Percentiles rank a stretch among this genome's conserved stretches.
Conservation (phyloP, 2,888 invertebrate species). For the Idaea biselata region DNA sequence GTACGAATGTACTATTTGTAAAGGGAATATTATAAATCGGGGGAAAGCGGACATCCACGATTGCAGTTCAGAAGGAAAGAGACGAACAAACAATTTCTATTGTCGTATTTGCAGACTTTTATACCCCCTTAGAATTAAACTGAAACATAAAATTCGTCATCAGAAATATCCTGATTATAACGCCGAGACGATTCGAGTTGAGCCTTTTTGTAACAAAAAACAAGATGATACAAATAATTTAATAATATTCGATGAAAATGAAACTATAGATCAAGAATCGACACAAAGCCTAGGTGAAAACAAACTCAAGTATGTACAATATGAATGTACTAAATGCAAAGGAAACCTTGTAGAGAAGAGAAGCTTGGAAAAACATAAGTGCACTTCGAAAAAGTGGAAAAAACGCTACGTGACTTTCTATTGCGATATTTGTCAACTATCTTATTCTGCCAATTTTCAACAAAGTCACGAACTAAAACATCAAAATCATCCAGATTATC, state of each 20-base stretch:
- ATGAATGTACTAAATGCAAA: background rate
- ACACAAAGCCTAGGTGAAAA: background rate
- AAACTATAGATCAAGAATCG: background rate
- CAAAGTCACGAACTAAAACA: background rate
- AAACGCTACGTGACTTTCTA: background rate
- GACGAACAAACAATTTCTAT: background rate
- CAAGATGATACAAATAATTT: background rate
- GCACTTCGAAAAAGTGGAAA: background rate
- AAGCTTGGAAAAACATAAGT: background rate
- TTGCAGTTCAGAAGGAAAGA: background rate
- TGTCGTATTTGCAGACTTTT: background rate
- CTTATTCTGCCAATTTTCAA: background rate
- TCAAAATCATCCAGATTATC: background rate
- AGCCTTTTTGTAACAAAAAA: background rate
- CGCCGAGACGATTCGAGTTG: background rate
- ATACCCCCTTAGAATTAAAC: background rate
- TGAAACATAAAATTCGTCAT: background rate
- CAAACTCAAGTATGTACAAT: background rate
- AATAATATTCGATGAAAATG: background rate
- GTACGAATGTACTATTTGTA: background rate
- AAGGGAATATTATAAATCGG: background rate
- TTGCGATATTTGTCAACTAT: background rate
- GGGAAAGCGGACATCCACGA: background rate
- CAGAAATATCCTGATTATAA: background rate
- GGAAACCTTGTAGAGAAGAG: background rate